phyloP scores from a whole-genome alignment of 2,113 vertebrate species.

The Mormoops blainvillei region DNA sequence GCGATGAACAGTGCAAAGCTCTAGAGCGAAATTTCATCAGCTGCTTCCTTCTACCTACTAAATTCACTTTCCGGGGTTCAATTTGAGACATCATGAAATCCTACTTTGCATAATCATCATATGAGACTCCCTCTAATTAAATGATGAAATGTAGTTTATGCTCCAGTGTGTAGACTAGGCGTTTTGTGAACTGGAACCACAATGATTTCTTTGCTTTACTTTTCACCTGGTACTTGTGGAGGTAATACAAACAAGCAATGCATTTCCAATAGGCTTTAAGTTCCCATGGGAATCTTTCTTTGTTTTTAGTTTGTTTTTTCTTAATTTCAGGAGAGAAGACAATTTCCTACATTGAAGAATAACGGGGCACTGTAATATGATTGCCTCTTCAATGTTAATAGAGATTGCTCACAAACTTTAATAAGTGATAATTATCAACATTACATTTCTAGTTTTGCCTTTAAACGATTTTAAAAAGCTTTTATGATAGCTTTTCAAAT shows the following conservation, averaged over 20 bases:
- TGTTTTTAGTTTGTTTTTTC: not conserved
- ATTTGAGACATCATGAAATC: slow-evolving; percentile 65
- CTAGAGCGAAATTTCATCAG: slow-evolving; percentile 48
- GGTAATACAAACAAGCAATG: not conserved
- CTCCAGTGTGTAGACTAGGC: slow-evolving; percentile 43
- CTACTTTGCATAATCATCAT: slow-evolving; percentile 67
- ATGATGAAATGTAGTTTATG: slow-evolving; percentile 46
- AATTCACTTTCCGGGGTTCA: slow-evolving; percentile 54
- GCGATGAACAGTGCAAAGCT: slow-evolving; percentile 13
- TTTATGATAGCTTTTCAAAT: slow-evolving; percentile 26
- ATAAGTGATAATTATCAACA: slow-evolving; percentile 41
- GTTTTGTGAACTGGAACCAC: slow-evolving; percentile 50
- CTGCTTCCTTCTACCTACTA: slow-evolving; percentile 43
- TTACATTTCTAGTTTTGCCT: slow-evolving; percentile 12
- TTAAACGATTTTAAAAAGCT: slow-evolving; percentile 24
- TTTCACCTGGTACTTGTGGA: not conserved
- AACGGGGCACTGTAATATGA: not conserved
- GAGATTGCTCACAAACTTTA: slow-evolving; percentile 6
- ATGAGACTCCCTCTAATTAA: slow-evolving; percentile 62
- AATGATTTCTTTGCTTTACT: not conserved
- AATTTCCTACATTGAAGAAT: slow-evolving; percentile 42
- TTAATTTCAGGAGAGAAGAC: not conserved
- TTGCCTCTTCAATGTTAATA: slow-evolving; percentile 4
- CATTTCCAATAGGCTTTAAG: slow-evolving; percentile 13
- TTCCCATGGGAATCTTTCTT: not conserved